phyloP scores from a whole-genome alignment of 30 jellyfish, hydroid and myxozoan species.

The Turritopsis rubra region DNA sequence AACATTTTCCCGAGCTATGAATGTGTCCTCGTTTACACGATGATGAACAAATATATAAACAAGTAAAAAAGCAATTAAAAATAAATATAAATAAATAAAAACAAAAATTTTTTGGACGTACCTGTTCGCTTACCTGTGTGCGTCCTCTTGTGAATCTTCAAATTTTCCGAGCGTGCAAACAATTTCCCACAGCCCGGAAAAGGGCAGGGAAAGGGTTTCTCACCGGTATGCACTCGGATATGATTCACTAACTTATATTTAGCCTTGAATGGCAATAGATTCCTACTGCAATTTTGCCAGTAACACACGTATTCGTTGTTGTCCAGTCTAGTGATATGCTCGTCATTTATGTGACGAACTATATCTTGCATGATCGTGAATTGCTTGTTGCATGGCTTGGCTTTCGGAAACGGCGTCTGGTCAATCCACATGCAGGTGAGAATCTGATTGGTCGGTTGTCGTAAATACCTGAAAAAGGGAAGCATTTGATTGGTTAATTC shows the following conservation, averaged over 20 bases:
- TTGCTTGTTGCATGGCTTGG: conserved; percentile 94
- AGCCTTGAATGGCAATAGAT: conserved; percentile 92
- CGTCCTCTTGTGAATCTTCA: conserved; percentile 80
- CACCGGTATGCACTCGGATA: conserved; percentile 87
- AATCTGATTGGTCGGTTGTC: conserved; percentile 96
- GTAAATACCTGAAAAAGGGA: conserved; percentile 55
- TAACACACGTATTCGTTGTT: conserved; percentile 91
- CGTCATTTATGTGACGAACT: conserved; percentile 91
- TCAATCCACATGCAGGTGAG: conserved; percentile 94
- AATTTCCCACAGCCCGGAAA: conserved; percentile 86
- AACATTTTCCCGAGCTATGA: no score
- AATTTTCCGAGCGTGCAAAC: conserved; percentile 87
- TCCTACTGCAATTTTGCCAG: conserved; percentile 97
- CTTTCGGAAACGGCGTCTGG: conserved; percentile 89
- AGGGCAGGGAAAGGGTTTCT: conserved; percentile 90
- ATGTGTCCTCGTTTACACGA: no score
- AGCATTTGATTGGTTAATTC: not conserved
- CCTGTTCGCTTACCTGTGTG: conserved; percentile 81
- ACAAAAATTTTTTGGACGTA: conserved; percentile 6
- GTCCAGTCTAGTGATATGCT: conserved; percentile 92
- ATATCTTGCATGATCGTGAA: conserved; percentile 92
- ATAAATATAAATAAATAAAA: not conserved
- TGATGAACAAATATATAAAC: no score
- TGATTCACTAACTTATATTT: conserved; percentile 85
- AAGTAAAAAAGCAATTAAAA: not conserved